Evolutionary conservation across 2,888 invertebrate genomes (phyloP).

Genomic region (Ophion slaviceki): DNA sequence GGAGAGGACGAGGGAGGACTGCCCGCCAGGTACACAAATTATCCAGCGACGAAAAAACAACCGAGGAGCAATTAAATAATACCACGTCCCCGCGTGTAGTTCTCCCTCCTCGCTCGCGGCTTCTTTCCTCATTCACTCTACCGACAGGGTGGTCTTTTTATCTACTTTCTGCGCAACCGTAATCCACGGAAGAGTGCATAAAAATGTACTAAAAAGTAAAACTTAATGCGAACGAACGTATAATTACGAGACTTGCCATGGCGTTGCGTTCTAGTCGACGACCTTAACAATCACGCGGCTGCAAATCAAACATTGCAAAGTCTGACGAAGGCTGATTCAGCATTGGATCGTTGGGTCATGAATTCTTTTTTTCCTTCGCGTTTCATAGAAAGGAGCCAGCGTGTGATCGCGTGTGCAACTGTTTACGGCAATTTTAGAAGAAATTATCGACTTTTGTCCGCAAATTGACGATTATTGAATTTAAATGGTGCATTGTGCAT

Average conservation of each 20-base stretch:
- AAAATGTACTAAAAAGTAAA: constrained; percentile 25
- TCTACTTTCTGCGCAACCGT: neutral
- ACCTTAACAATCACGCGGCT: too few relatives aligned
- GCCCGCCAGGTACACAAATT: constrained; percentile 82
- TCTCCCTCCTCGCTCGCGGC: constrained; percentile 7
- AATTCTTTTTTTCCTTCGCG: neutral
- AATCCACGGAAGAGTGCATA: constrained; percentile 2
- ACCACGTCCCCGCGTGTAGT: constrained; percentile 78
- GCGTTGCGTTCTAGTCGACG: too few relatives aligned
- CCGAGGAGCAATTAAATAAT: constrained; percentile 81
- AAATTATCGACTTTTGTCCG: neutral
- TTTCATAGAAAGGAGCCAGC: neutral
- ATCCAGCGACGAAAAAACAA: constrained; percentile 77
- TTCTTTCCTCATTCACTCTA: constrained; percentile 31
- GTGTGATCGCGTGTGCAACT: neutral
- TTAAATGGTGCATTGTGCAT: constrained; percentile 69
- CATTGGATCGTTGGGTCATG: neutral
- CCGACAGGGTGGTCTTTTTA: neutral
- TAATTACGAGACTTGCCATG: neutral
- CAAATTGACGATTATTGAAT: constrained; percentile 7
- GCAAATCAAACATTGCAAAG: too few relatives aligned
- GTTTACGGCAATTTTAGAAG: neutral
- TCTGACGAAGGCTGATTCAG: neutral
- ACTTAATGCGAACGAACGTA: neutral
- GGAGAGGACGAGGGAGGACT: constrained; percentile 39